Percentiles rank a stretch among this genome's conserved stretches.
Evolutionary conservation across 2,888 invertebrate genomes (phyloP).

Genomic region (Drosophila nr. fundita): DNA sequence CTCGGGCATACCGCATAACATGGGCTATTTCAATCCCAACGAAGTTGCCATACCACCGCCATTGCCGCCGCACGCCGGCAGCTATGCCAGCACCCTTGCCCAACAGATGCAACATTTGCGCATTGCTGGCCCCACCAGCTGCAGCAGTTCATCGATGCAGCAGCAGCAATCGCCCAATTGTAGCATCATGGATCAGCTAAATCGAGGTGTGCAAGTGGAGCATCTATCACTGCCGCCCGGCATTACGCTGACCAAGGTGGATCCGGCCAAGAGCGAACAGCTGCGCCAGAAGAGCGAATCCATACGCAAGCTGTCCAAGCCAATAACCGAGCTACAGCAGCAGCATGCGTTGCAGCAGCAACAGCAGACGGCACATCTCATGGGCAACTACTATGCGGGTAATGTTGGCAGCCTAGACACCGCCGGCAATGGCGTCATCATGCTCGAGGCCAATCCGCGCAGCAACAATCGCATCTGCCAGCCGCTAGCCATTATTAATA

Average conservation of each 20-base stretch:
- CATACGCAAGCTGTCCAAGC: constrained; percentile 83
- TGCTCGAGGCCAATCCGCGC: constrained; percentile 83
- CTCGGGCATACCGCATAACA: constrained; percentile 80
- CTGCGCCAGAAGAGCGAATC: constrained; percentile 84
- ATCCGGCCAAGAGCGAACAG: constrained; percentile 85
- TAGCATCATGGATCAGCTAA: constrained; percentile 85
- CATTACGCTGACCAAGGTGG: constrained; percentile 91
- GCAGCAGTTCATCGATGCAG: constrained; percentile 33
- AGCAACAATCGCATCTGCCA: constrained; percentile 54
- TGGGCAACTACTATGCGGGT: constrained; percentile 56
- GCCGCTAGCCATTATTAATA: constrained; percentile 24
- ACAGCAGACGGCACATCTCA: constrained; percentile 53
- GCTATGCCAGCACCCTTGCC: constrained; percentile 72
- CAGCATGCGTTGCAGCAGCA: constrained; percentile 43
- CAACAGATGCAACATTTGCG: constrained; percentile 80
- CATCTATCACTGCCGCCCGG: constrained; percentile 90
- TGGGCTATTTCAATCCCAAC: constrained; percentile 83
- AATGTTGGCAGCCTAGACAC: constrained; percentile 72
- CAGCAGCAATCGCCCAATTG: constrained; percentile 69
- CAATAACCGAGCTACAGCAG: constrained; percentile 68
- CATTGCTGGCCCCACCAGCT: constrained; percentile 39
- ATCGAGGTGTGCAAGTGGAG: constrained; percentile 86
- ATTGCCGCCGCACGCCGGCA: constrained; percentile 46
- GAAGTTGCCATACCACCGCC: constrained; percentile 77
- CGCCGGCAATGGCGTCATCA: constrained; percentile 80